Evolutionary conservation across 35 echinoderm and acorn worm genomes (phyloP), one percentile per base, ranked within the genome.

Genomic region (Acanthaster planci): DNA sequence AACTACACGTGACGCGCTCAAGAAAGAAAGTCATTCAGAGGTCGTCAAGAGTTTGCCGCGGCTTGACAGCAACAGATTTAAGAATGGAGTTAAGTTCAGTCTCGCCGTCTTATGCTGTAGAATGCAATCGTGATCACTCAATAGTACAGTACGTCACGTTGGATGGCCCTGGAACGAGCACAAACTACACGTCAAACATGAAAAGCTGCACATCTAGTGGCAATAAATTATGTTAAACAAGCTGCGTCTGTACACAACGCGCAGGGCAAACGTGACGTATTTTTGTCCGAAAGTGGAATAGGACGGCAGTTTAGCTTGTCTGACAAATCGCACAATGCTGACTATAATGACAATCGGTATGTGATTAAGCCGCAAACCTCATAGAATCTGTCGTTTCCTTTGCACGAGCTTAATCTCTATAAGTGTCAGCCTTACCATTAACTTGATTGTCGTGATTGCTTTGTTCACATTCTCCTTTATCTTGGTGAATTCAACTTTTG

Each of bases 401-500:
- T 35, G 34, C 14, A 72, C 8, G 14, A 2, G 2, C 64, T 8
- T 31, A 31, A 72, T 34, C 34, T 16, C 2, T 34, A 72, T 34
- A 72, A 72, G 64, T 72, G 64, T 72, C 64, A 72, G 64, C 64
- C 64, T 72, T 14, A 72, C 64, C 64, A 72, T 72, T 72, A 72
- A 72, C 22, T 10, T 72, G 26, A 72, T 72, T 72, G 64, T 72
- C 64, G 21, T 29, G 23, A 10, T 14, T 72, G 26, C 64, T 72
- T 72, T 72, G 64, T 72, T 72, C 23, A 34, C 23, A 21, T 19
- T 30, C 30, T 67, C 31, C 60, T 72, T 35, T 72, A 72, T 72
- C 34, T 31, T 72, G 64, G 64, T 34, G 23, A 72, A 72, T 31
- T 72, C 64, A 34, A 16, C 10, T 14, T 29, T n/a, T n/a, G n/a